These are phyloP conservation scores for Argentina silus DNA, from an alignment of 2,797 vertebrate genomes.

Conservation along the genomic window DNA sequence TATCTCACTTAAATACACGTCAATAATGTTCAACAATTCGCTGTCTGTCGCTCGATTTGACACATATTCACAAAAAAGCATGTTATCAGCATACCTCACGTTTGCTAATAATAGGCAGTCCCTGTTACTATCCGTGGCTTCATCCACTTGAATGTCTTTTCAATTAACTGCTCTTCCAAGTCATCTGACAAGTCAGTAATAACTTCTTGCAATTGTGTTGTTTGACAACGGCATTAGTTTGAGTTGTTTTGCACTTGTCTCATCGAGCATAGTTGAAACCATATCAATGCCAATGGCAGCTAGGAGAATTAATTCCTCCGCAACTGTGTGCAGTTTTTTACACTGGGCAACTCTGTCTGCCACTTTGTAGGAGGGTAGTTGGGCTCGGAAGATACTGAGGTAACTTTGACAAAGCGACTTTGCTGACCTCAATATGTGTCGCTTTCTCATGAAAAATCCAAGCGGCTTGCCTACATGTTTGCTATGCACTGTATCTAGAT, in stretches of 20 bases:
- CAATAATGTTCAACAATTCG: not conserved
- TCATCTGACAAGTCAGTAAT: not conserved
- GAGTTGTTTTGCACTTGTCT: conserved; percentile 15
- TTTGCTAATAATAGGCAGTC: not conserved
- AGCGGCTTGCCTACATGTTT: too few species aligned
- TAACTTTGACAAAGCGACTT: too few species aligned
- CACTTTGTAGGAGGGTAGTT: too few species aligned
- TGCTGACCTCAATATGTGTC: too few species aligned
- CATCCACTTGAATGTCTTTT: not conserved
- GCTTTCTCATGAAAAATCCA: too few species aligned
- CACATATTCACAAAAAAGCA: not conserved
- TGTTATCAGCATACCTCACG: not conserved
- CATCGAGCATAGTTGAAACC: conserved; percentile 22
- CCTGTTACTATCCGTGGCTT: not conserved
- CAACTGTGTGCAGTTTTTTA: conserved; percentile 19
- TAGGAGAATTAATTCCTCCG: conserved; percentile 25
- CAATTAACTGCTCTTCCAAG: not conserved
- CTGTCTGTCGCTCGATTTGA: not conserved
- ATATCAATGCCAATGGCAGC: conserved; percentile 24
- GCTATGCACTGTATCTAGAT: not conserved
- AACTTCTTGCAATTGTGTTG: not conserved
- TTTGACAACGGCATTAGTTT: conserved; percentile 18
- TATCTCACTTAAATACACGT: not conserved
- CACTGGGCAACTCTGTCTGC: not conserved
- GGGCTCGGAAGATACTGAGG: too few species aligned